Base-by-base conservation (phyloP, 2,888 invertebrate genomes). In the Dasypolia templi region DNA sequence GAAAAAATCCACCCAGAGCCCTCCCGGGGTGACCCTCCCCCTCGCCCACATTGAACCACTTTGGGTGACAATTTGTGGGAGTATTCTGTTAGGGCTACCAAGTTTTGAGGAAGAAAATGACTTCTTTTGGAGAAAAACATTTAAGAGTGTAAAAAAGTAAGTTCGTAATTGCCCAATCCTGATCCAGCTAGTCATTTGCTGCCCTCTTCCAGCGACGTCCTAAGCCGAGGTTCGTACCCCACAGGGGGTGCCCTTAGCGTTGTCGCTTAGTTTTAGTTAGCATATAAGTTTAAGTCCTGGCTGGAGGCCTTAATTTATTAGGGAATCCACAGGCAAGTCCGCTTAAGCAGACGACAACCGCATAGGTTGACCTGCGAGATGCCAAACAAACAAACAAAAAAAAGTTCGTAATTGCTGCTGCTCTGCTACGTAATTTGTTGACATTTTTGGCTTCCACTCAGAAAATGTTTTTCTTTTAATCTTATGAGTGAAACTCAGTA, bases 21-120 rank as follows among this genome's bases (percentile, higher is more conserved):
- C 70, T n/a, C 72, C 69, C 64, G 19, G 61, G 61, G 26, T 64
- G 49, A 44, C 44, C 70, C 73, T 72, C 77, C 70, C 72, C 77
- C 53, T 61, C 75, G 32, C 76, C 79, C 76, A 79, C 79, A 75
- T 81, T 65, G 69, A 76, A 78, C 83, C 87, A 86, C 86, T 85
- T 85, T 77, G 77, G 86, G 85, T 71, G 88, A 90, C 90, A 90
- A 90, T 91, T 89, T 89, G 88, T 83, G 87, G 86, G 78, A 83
- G 87, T 75, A 77, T 81, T 75, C 75, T 56, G 58, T 53, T 77
- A 82, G 81, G 81, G 81, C 32, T 82, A 56, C 62, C 79, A 14
- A 46, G 32, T 62, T 51, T 69, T 44, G n/a, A 44, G 39, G 17
- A 42, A 42, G 12, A 72, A 55, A 53, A 66, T 63, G 19, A 55